A percentile compares a stretch with the other conserved stretches of the same genome.
These are phyloP conservation scores for Nibea albiflora DNA, from an alignment of 2,113 vertebrate genomes.

Conservation along the genomic window DNA sequence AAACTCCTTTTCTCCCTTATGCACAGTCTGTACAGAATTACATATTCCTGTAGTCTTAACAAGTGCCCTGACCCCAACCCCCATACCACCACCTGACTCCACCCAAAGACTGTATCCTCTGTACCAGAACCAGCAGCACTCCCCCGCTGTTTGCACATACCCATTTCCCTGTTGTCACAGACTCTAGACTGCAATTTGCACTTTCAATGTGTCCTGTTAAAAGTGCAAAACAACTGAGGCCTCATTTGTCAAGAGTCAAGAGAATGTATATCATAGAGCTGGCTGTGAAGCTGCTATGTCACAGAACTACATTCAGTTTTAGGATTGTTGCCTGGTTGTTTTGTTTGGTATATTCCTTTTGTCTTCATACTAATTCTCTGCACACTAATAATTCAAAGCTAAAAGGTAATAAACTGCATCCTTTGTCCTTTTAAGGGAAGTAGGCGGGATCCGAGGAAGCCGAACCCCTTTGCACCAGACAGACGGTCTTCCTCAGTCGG, in stretches of 20 bases:
- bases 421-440: slow-evolving; percentile 73
- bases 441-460: slow-evolving; percentile 54
- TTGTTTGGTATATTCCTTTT: background rate
- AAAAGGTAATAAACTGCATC: slow-evolving; percentile 48
- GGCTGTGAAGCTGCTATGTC: background rate
- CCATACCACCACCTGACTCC: slow-evolving; percentile 15
- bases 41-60: background rate
- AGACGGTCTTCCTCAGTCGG: slow-evolving; percentile 46
- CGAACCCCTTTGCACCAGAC: slow-evolving; percentile 80
- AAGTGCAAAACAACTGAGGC: background rate
- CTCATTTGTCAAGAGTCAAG: background rate
- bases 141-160: slow-evolving; percentile 18
- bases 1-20: background rate
- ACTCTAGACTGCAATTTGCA: slow-evolving; percentile 16
- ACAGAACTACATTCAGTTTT: background rate
- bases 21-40: background rate
- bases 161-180: background rate
- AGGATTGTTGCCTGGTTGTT: background rate
- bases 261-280: background rate
- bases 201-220: background rate
- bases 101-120: slow-evolving; percentile 23
- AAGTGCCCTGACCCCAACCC: slow-evolving; percentile 2
- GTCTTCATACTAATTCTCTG: slow-evolving; percentile 13
- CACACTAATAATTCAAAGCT: slow-evolving; percentile 19
- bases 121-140: slow-evolving; percentile 10